phyloP scores from a whole-genome alignment of 2,797 vertebrate genomes.

The Sebastes matsubarae region DNA sequence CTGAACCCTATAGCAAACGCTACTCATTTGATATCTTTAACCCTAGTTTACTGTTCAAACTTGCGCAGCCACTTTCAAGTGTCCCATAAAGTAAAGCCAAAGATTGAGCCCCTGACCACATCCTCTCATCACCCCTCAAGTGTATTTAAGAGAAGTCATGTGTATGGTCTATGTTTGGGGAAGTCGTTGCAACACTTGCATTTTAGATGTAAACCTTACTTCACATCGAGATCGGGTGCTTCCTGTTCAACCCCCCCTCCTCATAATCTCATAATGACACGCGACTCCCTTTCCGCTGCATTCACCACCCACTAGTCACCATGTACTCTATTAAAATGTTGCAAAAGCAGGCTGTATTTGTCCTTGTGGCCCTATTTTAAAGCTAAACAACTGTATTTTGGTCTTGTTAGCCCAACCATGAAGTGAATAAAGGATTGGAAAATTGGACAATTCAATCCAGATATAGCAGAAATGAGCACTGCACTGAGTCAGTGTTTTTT shows the following conservation, averaged over 20 bases:
- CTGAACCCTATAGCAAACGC: background rate
- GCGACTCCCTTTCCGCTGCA: conserved; percentile 39
- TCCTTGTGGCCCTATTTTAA: background rate
- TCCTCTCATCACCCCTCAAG: conserved; percentile 41
- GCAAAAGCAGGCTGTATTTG: background rate
- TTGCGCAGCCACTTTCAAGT: conserved; percentile 26
- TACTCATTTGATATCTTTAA: background rate
- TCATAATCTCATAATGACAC: conserved; percentile 4
- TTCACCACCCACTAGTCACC: background rate
- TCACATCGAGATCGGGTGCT: conserved; percentile 29
- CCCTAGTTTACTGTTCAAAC: background rate
- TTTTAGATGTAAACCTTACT: conserved; percentile 47
- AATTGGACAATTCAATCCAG: conserved; percentile 25
- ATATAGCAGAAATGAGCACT: background rate
- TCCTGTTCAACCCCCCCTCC: conserved; percentile 45
- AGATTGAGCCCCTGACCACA: conserved; percentile 4
- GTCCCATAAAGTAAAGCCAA: conserved; percentile 31
- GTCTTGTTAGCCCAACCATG: background rate
- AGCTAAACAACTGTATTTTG: conserved; percentile 1
- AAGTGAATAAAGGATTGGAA: background rate
- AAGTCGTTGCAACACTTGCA: conserved; percentile 45
- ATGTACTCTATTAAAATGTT: background rate
- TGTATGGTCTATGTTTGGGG: conserved; percentile 42
- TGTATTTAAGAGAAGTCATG: conserved; percentile 42
- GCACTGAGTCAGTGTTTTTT: conserved; percentile 13